phyloP scores from a whole-genome alignment of 2,113 vertebrate genomes.

The Malurus cyaneus region DNA sequence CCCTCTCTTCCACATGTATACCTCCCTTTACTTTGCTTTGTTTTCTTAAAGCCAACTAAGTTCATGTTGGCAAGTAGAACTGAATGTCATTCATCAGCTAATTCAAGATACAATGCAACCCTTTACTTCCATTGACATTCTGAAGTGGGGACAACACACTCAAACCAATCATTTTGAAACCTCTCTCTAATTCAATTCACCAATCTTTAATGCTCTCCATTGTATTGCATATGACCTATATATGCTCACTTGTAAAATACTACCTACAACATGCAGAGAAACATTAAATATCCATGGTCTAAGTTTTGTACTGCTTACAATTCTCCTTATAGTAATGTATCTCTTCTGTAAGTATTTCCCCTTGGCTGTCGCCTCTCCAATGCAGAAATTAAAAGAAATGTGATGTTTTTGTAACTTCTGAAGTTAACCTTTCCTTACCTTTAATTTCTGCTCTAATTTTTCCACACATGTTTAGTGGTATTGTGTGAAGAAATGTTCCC shows the following conservation, averaged over 20 bases:
- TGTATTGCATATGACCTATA: neutral
- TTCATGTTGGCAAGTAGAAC: constrained; percentile 47
- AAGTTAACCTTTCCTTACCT: constrained; percentile 60
- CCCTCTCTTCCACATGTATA: constrained; percentile 59
- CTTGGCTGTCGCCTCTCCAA: neutral
- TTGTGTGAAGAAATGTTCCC: constrained; percentile 60
- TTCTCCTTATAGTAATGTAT: neutral
- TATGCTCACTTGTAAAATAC: constrained; percentile 4
- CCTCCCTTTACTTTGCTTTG: constrained; percentile 69
- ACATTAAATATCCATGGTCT: neutral
- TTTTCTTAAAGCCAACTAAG: constrained; percentile 74
- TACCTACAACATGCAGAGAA: neutral
- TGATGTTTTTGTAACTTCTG: neutral
- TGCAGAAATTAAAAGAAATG: neutral
- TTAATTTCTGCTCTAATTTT: constrained; percentile 75
- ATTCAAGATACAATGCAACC: neutral
- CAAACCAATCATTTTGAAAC: neutral
- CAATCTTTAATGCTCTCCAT: neutral
- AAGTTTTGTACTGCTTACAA: neutral
- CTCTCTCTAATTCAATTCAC: neutral
- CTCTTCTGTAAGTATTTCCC: neutral
- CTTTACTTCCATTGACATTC: neutral
- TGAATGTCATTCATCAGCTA: constrained; percentile 14
- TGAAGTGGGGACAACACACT: neutral
- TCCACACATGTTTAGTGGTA: constrained; percentile 53